These are phyloP conservation scores for Margaritifera margaritifera DNA, from an alignment of 2,888 invertebrate genomes.

Conservation along the genomic window DNA sequence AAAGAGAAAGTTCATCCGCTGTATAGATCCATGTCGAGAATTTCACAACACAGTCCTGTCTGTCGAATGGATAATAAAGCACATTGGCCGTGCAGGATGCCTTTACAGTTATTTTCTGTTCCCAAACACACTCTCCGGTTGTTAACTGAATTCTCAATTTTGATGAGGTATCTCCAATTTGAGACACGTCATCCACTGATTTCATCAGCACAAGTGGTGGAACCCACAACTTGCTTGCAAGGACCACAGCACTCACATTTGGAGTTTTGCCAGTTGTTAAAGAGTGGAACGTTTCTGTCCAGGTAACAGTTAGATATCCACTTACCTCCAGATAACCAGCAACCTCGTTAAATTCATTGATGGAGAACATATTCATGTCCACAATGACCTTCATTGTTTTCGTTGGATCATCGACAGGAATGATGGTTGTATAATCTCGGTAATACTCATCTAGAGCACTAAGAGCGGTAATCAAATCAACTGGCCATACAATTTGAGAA, in stretches of 20 bases:
- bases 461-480: no score
- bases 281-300: no score
- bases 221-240: constrained; percentile 20
- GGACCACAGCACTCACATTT: constrained; percentile 11
- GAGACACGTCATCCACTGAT: constrained; percentile 20
- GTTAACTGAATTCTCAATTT: constrained; percentile 18
- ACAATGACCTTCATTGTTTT: constrained; percentile 12
- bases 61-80: constrained; percentile 31
- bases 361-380: constrained; percentile 27
- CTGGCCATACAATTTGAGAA: no score
- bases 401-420: constrained; percentile 10
- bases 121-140: constrained; percentile 21
- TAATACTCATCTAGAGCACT: no score
- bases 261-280: background rate
- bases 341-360: constrained; percentile 31
- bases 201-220: constrained; percentile 32
- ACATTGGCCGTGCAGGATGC: constrained; percentile 29
- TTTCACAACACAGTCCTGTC: constrained; percentile 24
- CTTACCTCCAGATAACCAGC: constrained; percentile 37
- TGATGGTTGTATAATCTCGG: no score
- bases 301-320: constrained; percentile 11
- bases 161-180: constrained; percentile 25
- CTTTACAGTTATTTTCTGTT: constrained; percentile 24
- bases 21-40: constrained; percentile 27
- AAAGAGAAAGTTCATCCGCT: constrained; percentile 15